Evolutionary conservation across 2,797 vertebrate species (phyloP).

Genomic region (Premnoplex brunnescens): DNA sequence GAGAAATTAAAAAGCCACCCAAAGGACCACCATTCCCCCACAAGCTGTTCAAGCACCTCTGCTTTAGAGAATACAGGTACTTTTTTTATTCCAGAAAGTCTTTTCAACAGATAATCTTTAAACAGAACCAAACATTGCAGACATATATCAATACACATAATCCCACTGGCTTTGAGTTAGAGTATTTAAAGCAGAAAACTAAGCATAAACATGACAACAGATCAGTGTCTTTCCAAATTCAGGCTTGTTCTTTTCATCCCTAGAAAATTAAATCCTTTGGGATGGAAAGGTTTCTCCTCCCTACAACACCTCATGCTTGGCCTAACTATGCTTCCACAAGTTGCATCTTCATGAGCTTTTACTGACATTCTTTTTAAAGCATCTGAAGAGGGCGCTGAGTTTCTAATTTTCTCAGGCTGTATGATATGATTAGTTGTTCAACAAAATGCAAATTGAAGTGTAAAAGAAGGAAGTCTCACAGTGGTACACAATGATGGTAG

Average conservation of each 20-base stretch:
- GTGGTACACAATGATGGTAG: rapidly evolving
- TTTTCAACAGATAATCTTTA: background rate
- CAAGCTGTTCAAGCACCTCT: background rate
- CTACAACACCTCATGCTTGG: background rate
- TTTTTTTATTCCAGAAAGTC: background rate
- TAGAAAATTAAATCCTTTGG: background rate
- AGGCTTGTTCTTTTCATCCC: background rate
- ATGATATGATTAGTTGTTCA: background rate
- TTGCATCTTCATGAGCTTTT: background rate
- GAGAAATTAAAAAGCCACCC: background rate
- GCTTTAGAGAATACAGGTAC: background rate
- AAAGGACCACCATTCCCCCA: background rate
- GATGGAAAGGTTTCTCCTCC: background rate
- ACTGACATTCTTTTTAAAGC: background rate
- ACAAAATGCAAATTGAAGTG: background rate
- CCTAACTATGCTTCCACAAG: background rate
- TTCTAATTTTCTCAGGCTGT: background rate
- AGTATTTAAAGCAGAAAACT: background rate
- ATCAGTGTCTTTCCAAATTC: background rate
- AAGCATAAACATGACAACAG: background rate
- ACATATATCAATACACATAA: background rate
- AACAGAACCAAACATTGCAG: background rate
- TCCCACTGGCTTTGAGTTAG: background rate
- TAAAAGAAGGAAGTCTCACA: background rate
- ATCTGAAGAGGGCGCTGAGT: background rate